Conservation (phyloP, 2,113 vertebrate species). For the Platichthys flesus region DNA sequence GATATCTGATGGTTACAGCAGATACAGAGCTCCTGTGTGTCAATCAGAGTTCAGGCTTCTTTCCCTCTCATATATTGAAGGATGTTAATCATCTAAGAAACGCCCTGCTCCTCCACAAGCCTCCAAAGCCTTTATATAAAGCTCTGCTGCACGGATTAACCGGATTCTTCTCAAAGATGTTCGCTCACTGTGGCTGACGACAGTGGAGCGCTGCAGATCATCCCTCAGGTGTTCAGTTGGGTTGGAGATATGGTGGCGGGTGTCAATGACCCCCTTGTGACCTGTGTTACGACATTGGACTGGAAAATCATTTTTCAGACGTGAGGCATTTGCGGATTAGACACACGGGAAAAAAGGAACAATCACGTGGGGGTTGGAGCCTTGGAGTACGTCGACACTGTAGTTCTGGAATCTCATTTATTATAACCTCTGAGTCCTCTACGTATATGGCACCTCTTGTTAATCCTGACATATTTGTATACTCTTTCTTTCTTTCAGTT, state of each 20-base stretch:
- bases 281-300: background rate
- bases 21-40: background rate
- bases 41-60: background rate
- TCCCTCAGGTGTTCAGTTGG: no score
- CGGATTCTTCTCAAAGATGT: background rate
- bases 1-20: background rate
- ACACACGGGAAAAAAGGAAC: no score
- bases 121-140: background rate
- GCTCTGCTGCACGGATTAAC: background rate
- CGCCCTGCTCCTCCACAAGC: background rate
- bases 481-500: no score
- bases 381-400: no score
- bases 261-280: background rate
- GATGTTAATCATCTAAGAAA: background rate
- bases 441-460: no score
- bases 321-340: no score
- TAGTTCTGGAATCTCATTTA: no score
- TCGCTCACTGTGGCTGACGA: background rate
- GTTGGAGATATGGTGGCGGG: no score
- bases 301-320: background rate
- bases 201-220: background rate
- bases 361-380: no score
- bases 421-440: no score
- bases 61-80: conserved; percentile 10
- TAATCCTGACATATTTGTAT: no score